Conservation (phyloP, 2,113 vertebrate genomes). For the Larimichthys crocea region DNA sequence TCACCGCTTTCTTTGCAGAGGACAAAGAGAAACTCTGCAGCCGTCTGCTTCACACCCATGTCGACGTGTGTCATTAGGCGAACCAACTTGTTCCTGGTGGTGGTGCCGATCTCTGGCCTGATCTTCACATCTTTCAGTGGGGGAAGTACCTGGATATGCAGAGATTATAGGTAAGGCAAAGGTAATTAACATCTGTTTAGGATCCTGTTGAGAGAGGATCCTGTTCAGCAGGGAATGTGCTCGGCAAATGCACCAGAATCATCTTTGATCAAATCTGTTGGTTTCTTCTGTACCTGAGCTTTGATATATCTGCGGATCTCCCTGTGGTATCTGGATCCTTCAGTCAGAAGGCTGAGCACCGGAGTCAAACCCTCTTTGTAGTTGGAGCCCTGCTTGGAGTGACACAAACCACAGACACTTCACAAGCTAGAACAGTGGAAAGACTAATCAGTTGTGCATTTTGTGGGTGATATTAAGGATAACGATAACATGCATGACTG, state of each 20-base stretch:
- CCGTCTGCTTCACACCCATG: constrained; percentile 95
- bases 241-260: neutral
- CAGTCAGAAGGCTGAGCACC: constrained; percentile 95
- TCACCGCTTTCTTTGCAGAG: constrained; percentile 98
- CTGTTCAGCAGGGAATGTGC: neutral
- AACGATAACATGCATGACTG: neutral
- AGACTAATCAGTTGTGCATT: neutral
- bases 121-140: constrained; percentile 94
- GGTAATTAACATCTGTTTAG: neutral
- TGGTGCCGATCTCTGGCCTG: constrained; percentile 94
- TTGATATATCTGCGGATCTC: constrained; percentile 97
- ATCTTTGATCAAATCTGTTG: neutral
- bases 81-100: constrained; percentile 95
- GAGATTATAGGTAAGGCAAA: neutral
- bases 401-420: constrained; percentile 55
- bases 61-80: constrained; percentile 98
- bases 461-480: neutral
- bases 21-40: constrained; percentile 97
- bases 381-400: constrained; percentile 89
- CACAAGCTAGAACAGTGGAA: constrained; percentile 19
- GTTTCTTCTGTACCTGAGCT: constrained; percentile 87
- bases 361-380: constrained; percentile 97
- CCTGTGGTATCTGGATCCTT: constrained; percentile 92
- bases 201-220: neutral
- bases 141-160: constrained; percentile 89